phyloP scores from a whole-genome alignment of 2,797 vertebrate species.

The Melanotaenia pygmaea region DNA sequence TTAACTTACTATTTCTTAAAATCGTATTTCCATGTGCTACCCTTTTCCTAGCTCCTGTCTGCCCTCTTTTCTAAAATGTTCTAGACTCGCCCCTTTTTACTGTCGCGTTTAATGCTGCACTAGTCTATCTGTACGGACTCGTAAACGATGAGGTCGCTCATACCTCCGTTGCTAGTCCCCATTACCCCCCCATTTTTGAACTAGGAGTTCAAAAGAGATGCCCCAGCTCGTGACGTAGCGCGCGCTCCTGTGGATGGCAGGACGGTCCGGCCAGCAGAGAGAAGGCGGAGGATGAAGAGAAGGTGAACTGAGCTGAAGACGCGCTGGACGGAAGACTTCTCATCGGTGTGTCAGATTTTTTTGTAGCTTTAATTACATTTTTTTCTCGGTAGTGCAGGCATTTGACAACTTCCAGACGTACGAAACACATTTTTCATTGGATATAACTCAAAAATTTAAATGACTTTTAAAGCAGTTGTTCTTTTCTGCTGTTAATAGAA shows the following conservation, averaged over 20 bases:
- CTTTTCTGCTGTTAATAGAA: neutral
- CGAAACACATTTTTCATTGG: neutral
- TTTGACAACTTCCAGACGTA: neutral
- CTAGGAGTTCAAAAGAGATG: conserved; percentile 57
- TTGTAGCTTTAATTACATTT: neutral
- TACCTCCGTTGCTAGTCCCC: neutral
- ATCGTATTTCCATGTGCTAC: neutral
- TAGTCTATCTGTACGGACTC: neutral
- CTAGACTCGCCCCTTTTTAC: neutral
- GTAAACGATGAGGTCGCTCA: conserved; percentile 18
- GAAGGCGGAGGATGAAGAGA: conserved; percentile 56
- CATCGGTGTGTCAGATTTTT: conserved; percentile 54
- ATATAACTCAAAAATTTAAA: neutral
- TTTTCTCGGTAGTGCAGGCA: neutral
- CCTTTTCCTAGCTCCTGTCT: neutral
- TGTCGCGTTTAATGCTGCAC: neutral
- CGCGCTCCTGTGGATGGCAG: conserved; percentile 31
- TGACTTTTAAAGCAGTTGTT: neutral
- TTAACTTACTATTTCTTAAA: neutral
- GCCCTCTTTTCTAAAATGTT: neutral
- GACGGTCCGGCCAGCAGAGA: neutral
- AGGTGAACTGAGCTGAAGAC: conserved; percentile 50
- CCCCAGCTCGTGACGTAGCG: conserved; percentile 72
- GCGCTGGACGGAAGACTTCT: conserved; percentile 35
- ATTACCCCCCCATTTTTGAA: too few relatives aligned